A percentile compares a stretch with the other conserved stretches of the same genome.
Conservation (phyloP, 2,797 vertebrate genomes). For the Sus cebifrons region DNA sequence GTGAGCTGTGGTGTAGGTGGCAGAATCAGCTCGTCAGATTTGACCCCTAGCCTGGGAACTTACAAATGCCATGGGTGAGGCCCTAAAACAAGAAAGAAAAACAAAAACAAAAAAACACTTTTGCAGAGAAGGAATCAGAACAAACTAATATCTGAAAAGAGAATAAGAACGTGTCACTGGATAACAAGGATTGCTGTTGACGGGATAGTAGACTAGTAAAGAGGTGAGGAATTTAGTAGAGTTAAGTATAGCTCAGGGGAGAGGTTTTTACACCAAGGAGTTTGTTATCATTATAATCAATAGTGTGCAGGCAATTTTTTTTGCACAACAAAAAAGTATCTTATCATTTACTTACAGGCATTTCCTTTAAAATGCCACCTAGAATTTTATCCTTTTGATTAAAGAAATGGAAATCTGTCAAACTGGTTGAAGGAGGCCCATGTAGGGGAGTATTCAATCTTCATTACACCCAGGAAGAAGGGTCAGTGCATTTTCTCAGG, state of each 20-base stretch:
- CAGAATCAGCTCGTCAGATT: too few species aligned
- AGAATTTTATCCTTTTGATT: background rate
- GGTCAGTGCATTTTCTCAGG: background rate
- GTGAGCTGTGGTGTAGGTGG: too few species aligned
- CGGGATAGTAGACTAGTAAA: background rate
- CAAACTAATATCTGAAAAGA: background rate
- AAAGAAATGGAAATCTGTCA: background rate
- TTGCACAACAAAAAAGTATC: background rate
- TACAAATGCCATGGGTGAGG: too few species aligned
- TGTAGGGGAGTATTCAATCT: background rate
- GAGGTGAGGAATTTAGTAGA: background rate
- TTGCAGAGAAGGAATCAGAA: background rate
- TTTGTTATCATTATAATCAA: slow-evolving; percentile 7
- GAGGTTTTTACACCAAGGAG: background rate
- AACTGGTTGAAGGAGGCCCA: background rate
- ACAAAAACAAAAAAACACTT: background rate
- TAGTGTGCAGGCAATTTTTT: background rate
- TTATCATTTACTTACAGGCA: background rate
- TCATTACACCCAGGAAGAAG: background rate
- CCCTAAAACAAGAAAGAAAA: too few species aligned
- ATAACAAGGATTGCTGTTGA: background rate
- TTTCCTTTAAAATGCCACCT: slow-evolving; percentile 7
- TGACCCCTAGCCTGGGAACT: too few species aligned
- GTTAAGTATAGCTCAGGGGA: background rate
- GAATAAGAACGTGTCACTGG: background rate